Evolutionary conservation across 1,140 invertebrate species (phyloP), one percentile per base, ranked within the genome.

Genomic region (Holotrichia oblita): DNA sequence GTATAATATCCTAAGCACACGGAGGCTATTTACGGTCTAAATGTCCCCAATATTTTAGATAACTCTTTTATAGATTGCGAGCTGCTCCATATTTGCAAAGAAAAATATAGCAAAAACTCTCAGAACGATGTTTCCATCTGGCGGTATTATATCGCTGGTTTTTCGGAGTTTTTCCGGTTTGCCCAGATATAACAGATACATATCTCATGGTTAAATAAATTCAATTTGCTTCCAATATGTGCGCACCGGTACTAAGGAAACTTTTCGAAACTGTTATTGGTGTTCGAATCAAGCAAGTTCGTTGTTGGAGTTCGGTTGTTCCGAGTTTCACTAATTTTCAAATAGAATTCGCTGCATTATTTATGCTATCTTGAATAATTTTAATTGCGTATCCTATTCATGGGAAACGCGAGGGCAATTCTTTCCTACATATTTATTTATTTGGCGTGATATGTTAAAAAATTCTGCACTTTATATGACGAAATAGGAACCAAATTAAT

Each of bases 101-200:
- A 55, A 55, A 55, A 55, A 55, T 55, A 55, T 55, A 55, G 17
- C 48, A 55, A 55, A 55, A 55, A 55, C 48, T 55, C 48, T 55
- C 17, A 55, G 12, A 55, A 17, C 48, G 48, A 55, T 55, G 48
- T 55, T 55, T 55, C 48, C 48, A 55, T 55, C 48, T 55, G 48
- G 48, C 48, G 48, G 48, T 55, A 55, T 55, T 55, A 55, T 55
- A 55, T 55, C 48, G 48, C 48, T 55, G 48, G 48, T 55, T 55
- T 55, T 55, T 17, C 48, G 48, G 48, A 55, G 48, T 55, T 55
- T 55, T 55, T 55, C 48, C 48, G 48, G 48, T 17, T 55, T 55
- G 12, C 17, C 48, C 48, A 55, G 48, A 55, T 55, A n/a, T 17
- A 55, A 17, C 48, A 55, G 48, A 55, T 55, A 55, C 48, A 55